Base-by-base conservation (phyloP, 2,888 invertebrate species). In the Hypercompe scribonia region DNA sequence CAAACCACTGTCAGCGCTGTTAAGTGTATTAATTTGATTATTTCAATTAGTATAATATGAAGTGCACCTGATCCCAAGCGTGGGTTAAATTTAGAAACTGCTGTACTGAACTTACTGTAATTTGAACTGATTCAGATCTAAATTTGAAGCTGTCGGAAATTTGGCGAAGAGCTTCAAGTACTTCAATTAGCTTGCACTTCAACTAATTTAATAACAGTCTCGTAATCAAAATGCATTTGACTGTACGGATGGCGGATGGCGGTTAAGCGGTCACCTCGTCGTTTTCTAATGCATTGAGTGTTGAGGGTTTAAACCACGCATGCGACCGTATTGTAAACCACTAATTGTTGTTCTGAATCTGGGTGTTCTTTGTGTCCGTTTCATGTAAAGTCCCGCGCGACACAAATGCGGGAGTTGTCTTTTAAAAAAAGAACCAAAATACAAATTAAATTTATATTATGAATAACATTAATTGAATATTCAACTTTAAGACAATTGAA, bases 111-210 rank as follows among this genome's bases (percentile, higher is more conserved):
- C 15, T 61, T 31, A 31, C 61, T 31, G 31, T 61, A 61, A 61
- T 61, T 61, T 61, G 61, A 18, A 61, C 31, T 61, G 61, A 61
- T 61, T 61, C 61, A 61, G 18, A 18, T 61, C 61, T 61, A 28
- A 61, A 61, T 61, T 31, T 61, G 18, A 61, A 31, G 5, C 31
- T 61, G 15, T 31, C 31, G 18, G 28, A 31, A 61, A 31, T 61
- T 61, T 31, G 5, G 8, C 61, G 18, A 18, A 18, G 7, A 18
- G 7, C 18, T 61, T 61, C 61, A 61, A 61, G 31, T 15, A 61
- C 61, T 31, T 31, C 7, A 61, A 31, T 61, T 8, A 31, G 18
- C 31, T 31, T 31, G 61, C 31, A 61, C 31, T 61, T 8, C 18
- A 18, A 31, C 18, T 31, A 28, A 61, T 18, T 7, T 28, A 3